Base-by-base conservation (phyloP, 2,888 invertebrate species). In the Zele albiditarsus region DNA sequence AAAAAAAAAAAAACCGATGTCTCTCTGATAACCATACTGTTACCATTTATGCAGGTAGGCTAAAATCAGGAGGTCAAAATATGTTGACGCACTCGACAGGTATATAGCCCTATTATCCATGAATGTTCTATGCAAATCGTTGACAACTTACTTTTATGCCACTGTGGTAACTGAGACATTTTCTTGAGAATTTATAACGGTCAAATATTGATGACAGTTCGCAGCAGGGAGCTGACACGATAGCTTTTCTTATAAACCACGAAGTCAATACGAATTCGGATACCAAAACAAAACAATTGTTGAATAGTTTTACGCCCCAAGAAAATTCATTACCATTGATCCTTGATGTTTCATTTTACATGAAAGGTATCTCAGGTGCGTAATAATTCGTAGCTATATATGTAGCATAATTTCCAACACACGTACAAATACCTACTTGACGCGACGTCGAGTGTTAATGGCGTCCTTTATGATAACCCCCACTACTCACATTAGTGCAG, bases 51-150 rank as follows among this genome's bases (percentile, higher is more conserved):
- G 8, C 72, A 79, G 78, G 78, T 78, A 77, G 79, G 77, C 16
- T 8, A 31, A n/a, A 71, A 31, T 63, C 28, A 46, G 8, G 23
- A 8, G 25, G 23, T 78, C 74, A 77, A 77, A 78, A 79, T 84
- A 79, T 83, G 85, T 84, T 80, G 82, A 83, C 82, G 8, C 10
- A 77, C 80, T 81, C 81, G 80, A 23, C 53, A 83, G 83, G 84
- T 80, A 83, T 78, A 82, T 81, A 82, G 81, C 77, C 75, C 83
- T 82, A 84, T 84, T 84, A 83, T 84, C 79, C 82, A 82, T 84
- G 57, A 85, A 86, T 85, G 82, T 81, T 78, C 82, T 86, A 85
- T 85, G 86, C 85, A 86, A 87, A 87, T 86, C 80, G 80, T 73
- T 78, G 67, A 76, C 80, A 80, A 84, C 81, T 71, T n/a, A 68